These are phyloP conservation scores for Heteromyza rotundicornis DNA, from an alignment of 2,888 invertebrate species.

Conservation along the genomic window DNA sequence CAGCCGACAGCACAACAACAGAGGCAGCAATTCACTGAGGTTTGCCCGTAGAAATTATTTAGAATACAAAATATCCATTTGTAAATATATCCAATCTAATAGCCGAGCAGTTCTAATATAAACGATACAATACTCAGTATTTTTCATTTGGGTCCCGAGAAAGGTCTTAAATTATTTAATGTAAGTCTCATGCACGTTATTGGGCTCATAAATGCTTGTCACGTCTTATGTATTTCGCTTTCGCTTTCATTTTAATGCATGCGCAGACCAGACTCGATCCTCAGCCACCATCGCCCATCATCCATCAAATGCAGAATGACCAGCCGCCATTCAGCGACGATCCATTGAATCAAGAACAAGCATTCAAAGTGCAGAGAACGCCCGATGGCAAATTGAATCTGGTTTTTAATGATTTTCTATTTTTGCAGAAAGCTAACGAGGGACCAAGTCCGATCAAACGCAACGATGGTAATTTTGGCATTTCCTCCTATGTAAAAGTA, in stretches of 20 bases:
- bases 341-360: conserved; percentile 32
- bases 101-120: too few species aligned
- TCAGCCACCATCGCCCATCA: conserved; percentile 44
- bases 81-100: too few species aligned
- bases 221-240: neutral
- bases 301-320: conserved; percentile 34
- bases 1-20: conserved; percentile 14
- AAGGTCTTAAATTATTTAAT: too few species aligned
- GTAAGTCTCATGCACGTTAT: too few species aligned
- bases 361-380: conserved; percentile 59
- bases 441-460: conserved; percentile 34
- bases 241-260: conserved; percentile 30
- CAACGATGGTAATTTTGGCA: too few species aligned
- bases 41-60: too few species aligned
- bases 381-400: conserved; percentile 58
- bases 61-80: too few species aligned
- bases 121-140: too few species aligned
- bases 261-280: conserved; percentile 43
- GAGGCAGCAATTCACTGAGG: neutral
- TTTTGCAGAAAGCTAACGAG: conserved; percentile 42
- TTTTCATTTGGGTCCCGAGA: too few species aligned
- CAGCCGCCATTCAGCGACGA: conserved; percentile 23
- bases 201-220: neutral
- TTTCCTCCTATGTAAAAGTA: conserved; percentile 32
- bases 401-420: conserved; percentile 56